Evolutionary conservation across 1,140 invertebrate genomes (phyloP).

Genomic region (Oryzaephilus surinamensis): DNA sequence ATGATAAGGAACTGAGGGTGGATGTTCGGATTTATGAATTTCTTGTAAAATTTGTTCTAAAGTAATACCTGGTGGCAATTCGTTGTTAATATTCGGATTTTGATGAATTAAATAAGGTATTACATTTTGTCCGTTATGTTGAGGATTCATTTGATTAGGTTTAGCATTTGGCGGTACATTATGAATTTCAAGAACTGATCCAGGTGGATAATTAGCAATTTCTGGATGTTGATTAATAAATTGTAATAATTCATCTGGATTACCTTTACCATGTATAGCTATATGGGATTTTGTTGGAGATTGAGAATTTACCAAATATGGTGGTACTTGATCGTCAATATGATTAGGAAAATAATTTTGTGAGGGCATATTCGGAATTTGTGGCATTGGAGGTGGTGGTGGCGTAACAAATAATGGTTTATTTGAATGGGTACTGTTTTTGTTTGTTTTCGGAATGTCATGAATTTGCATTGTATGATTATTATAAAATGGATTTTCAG

Average conservation of each 20-base stretch:
- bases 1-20: background rate
- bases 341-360: background rate
- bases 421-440: slow-evolving; percentile 10
- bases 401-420: slow-evolving; percentile 12
- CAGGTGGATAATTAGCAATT: slow-evolving; percentile 30
- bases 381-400: slow-evolving; percentile 4
- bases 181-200: slow-evolving; percentile 33
- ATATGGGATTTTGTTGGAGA: slow-evolving; percentile 8
- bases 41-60: slow-evolving; percentile 32
- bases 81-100: slow-evolving; percentile 6
- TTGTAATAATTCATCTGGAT: slow-evolving; percentile 29
- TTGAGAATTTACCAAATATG: background rate
- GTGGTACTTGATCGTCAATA: too few species aligned
- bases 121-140: slow-evolving; percentile 2
- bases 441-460: slow-evolving; percentile 9
- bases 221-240: slow-evolving; percentile 34
- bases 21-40: background rate
- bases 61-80: slow-evolving; percentile 19
- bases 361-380: slow-evolving; percentile 1
- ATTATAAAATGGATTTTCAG: slow-evolving; percentile 38
- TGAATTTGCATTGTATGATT: slow-evolving; percentile 11
- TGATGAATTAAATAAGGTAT: slow-evolving; percentile 3
- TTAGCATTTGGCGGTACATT: slow-evolving; percentile 12
- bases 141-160: slow-evolving; percentile 4
- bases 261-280: too few species aligned